Base-by-base conservation (phyloP, 2,797 vertebrate species). In the Tachyglossus aculeatus region DNA sequence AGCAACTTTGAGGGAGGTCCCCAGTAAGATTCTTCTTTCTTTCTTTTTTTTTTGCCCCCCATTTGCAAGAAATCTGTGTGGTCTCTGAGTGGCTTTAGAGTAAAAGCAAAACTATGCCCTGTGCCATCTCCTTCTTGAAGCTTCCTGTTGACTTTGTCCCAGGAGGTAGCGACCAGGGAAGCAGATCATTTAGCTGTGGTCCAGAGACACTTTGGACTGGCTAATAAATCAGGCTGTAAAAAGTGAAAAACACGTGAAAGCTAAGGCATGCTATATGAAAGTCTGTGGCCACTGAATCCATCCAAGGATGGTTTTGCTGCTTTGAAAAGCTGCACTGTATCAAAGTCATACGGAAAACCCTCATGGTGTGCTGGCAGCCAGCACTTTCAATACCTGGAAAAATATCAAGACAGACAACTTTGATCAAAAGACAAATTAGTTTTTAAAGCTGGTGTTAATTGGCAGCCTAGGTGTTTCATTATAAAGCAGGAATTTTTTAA, bases 391-490 rank as follows among this genome's bases (percentile, higher is more conserved):
- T 22, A 2, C 45, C 14, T 52, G 54, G 53, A 66, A 63, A 80
- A 69, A 59, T 48, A 27, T 36, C 69, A 54, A 11, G 15, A 71
- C 36, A 3, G 10, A 29, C 18, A 71, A 3, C 25, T 82, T 74
- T 39, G 80, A 67, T 81, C 56, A 71, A 84, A 78, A 51, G 43
- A 21, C 63, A 78, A 63, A 59, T 58, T 83, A 71, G 15, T 70
- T 80, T 84, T 64, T 74, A 34, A 77, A 74, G 32, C 34, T 66
- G 74, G 54, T 61, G 11, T 79, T 88, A 88, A 68, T 74, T 88
- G 76, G n/a, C 40, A 81, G 31, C 34, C 62, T 77, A 88, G 71
- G 69, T 83, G 64, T 85, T 87, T 82, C 69, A 84, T 80, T 80
- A 67, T 64, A 52, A 65, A 67, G 37, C 71, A 72, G 50, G 45